These are phyloP conservation scores for Nomada fabriciana DNA, from an alignment of 2,888 invertebrate species.

Conservation along the genomic window DNA sequence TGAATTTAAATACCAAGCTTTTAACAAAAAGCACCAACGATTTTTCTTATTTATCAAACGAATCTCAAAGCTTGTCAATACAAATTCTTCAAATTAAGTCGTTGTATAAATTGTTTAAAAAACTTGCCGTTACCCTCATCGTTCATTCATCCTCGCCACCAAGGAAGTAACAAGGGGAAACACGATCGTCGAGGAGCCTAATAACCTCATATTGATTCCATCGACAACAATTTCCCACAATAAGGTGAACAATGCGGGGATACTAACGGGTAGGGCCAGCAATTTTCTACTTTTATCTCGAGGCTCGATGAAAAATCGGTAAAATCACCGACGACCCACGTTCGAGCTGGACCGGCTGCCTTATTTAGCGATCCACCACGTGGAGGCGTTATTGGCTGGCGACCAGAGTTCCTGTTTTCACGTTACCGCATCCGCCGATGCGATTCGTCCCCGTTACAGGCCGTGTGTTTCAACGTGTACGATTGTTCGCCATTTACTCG, in stretches of 20 bases:
- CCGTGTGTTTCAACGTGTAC: conserved; percentile 43
- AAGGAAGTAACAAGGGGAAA: conserved; percentile 21
- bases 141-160: neutral
- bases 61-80: no score
- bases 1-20: no score
- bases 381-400: conserved; percentile 68
- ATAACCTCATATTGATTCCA: conserved; percentile 58
- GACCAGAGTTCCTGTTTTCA: conserved; percentile 65
- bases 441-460: conserved; percentile 65
- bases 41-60: neutral
- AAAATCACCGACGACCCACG: conserved; percentile 58
- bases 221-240: conserved; percentile 63
- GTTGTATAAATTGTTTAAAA: no score
- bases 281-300: conserved; percentile 58
- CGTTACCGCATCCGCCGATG: conserved; percentile 49
- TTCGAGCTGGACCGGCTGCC: conserved; percentile 58
- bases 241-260: conserved; percentile 54
- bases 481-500: conserved; percentile 50
- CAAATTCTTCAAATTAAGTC: no score
- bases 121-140: no score
- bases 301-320: conserved; percentile 49
- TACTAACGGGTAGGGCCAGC: conserved; percentile 19
- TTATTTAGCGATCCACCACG: conserved; percentile 62
- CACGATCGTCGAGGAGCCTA: conserved; percentile 24
- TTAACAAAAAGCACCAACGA: neutral